Conservation (phyloP, 2,888 invertebrate species). For the Mythimna impura region DNA sequence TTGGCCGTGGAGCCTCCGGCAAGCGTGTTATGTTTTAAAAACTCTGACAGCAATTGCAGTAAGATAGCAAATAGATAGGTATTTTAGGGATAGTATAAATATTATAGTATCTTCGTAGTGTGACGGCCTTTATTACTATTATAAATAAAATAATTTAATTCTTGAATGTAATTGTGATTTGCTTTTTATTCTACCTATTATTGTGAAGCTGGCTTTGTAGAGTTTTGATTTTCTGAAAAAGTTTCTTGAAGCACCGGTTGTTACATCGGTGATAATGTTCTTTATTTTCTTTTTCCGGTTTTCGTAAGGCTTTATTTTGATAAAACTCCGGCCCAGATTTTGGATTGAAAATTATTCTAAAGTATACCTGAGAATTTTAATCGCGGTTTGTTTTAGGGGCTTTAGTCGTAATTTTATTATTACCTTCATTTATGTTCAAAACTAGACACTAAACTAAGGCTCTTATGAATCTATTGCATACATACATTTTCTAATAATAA, state of each 20-base stretch:
- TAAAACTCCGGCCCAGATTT: neutral
- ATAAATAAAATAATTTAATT: conserved; percentile 38
- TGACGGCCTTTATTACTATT: conserved; percentile 16
- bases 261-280: neutral
- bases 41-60: no score
- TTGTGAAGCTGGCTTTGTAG: conserved; percentile 6
- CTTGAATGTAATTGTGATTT: conserved; percentile 24
- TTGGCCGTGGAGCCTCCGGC: no score
- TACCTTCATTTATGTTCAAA: no score
- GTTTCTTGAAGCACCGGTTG: neutral
- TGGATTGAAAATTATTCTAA: neutral
- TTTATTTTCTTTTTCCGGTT: neutral
- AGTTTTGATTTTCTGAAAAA: conserved; percentile 9
- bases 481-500: no score
- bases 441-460: no score
- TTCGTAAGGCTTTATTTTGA: neutral
- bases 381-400: no score
- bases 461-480: no score
- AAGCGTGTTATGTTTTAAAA: no score
- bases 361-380: neutral
- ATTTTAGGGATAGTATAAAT: no score
- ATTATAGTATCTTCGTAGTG: no score
- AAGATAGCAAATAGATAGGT: no score
- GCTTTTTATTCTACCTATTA: neutral
- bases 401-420: no score